Evolutionary conservation across 2,113 vertebrate species (phyloP).

Genomic region (Sturnus vulgaris): DNA sequence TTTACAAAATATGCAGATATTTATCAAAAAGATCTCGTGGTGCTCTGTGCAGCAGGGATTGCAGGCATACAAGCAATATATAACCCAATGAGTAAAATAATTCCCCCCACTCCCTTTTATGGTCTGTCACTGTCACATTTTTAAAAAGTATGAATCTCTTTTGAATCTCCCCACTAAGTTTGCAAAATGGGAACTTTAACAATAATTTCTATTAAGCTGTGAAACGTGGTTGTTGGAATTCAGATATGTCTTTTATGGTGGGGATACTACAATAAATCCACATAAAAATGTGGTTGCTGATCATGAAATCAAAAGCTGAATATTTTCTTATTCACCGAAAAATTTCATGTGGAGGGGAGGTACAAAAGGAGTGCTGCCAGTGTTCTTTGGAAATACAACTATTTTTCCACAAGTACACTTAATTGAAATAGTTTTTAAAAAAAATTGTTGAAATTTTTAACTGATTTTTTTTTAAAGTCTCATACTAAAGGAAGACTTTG

Average conservation of each 20-base stretch:
- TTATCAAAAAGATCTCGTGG: neutral
- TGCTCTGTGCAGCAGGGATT: neutral
- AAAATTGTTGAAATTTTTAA: neutral
- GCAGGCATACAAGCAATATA: neutral
- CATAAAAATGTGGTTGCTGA: neutral
- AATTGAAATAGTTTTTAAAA: neutral
- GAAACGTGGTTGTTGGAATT: neutral
- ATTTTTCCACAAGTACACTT: neutral
- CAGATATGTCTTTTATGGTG: neutral
- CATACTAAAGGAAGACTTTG: neutral
- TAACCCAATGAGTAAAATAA: neutral
- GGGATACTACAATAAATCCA: neutral
- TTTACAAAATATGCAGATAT: neutral
- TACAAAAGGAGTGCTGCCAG: rapidly evolving
- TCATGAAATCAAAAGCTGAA: neutral
- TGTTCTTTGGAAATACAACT: neutral
- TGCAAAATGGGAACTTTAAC: neutral
- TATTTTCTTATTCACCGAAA: neutral
- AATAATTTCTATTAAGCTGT: neutral
- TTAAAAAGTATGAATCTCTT: neutral
- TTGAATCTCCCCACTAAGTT: neutral
- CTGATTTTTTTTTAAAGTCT: neutral
- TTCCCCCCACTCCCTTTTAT: neutral
- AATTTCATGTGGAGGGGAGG: neutral
- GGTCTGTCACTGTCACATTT: neutral